Evolutionary conservation across 1,140 invertebrate genomes (phyloP), one percentile per base, ranked within the genome.

Genomic region (Oncopeltus fasciatus): DNA sequence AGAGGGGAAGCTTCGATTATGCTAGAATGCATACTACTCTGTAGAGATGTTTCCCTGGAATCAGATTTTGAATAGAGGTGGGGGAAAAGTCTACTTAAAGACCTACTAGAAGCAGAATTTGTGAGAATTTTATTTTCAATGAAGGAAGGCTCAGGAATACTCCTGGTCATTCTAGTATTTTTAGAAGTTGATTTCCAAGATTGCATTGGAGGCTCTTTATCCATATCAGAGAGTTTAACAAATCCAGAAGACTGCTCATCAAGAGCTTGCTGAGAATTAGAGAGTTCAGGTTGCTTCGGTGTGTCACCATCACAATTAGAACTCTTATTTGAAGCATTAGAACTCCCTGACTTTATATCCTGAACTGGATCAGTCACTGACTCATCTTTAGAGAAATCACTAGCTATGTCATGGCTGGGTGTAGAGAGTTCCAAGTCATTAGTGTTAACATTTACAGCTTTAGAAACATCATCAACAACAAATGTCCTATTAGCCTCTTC

Each of bases 131-230:
- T 81, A 65, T 78, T 83, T 57, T 81, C 80, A 49, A 82, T 78
- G 79, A 80, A 81, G 8, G 81, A 82, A 51, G 79, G 81, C 66
- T 84, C 82, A 2, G 81, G 78, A 63, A 83, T 80, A 70, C 73
- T 78, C 33, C 68, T 74, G 29, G 72, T 74, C 74, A 78, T 76
- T 0, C 76, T 0, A 67, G 59, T 20, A 60, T 65, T 65, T 66
- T 69, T n/a, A 24, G 29, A 4, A 56, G 38, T 46, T 67, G 56
- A n/a, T 43, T 20, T 4, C 27, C 38, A 33, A 29, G 43, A 26
- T 60, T 59, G n/a, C 28, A 51, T 12, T 29, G 57, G 61, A 33
- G 57, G 64, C 62, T 63, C 62, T 38, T 67, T 66, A 64, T 81
- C 80, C 65, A 81, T 72, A 67, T 83, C 80, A 2, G 80, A 81